Evolutionary conservation across 2,113 vertebrate species (phyloP), one percentile per base, ranked within the genome.

Genomic region (Camelus bactrianus): DNA sequence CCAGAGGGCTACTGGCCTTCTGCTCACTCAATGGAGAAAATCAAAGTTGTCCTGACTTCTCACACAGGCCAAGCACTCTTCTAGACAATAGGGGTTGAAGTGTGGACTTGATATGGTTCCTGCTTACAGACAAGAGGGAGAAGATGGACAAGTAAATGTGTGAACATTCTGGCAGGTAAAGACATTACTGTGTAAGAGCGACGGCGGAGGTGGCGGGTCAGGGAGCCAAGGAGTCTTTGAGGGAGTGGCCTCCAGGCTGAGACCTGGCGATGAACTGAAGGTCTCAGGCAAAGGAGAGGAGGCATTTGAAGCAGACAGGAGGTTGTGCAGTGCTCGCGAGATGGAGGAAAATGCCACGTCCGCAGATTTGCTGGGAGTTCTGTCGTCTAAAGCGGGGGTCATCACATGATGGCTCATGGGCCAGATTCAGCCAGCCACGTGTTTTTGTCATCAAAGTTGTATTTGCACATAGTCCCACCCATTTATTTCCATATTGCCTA

Each of bases 401-500:
- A 65, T 17, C 28, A 60, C 48, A 42, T 11, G 64, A 89, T 3
- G 64, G 54, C 26, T 60, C 32, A 58, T 38, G 38, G 62, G 52
- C 20, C 56, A 56, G 28, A 64, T n/a, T 6, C 69, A 83, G 52
- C n/a, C 20, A 32, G 50, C 20, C 54, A 42, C 30, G 17, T 24
- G 26, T 30, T 90, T 94, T 72, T 87, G n/a, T 87, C 48, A 83
- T 88, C 56, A 69, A 73, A 92, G 15, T 35, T 92, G 67, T 67
- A 73, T 89, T 81, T 81, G 42, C 62, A 80, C 16, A 65, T 11
- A 52, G 48, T n/a, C 15, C 60, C 16, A 72, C 9, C 22, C 76
- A 32, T 76, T 20, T 17, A 28, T 76, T 88, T 67, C 24, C 32
- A 13, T 46, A 24, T 12, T 20, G 9, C 42, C 46, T 80, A 8